phyloP scores from a whole-genome alignment of 2,113 vertebrate species.

The Psephotus haematonotus region DNA sequence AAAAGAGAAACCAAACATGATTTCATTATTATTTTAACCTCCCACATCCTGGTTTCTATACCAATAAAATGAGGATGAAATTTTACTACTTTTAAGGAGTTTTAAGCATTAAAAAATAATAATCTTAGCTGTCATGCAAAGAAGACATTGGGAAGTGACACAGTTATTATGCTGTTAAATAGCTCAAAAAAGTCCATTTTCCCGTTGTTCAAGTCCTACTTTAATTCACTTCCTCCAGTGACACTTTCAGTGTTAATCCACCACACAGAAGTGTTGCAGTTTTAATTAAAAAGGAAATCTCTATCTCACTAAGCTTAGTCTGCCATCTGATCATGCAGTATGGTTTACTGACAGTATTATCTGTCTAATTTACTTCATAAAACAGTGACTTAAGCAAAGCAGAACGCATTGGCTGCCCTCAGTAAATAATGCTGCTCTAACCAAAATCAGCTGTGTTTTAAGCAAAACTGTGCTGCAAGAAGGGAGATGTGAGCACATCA shows the following conservation, averaged over 20 bases:
- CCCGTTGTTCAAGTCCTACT: not conserved
- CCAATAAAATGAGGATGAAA: not conserved
- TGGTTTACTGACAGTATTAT: conserved; percentile 43
- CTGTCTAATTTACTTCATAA: conserved; percentile 64
- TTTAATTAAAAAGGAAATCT: conserved; percentile 69
- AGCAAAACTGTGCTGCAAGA: not conserved
- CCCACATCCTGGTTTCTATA: not conserved
- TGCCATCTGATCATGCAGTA: conserved; percentile 60
- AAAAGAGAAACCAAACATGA: not conserved
- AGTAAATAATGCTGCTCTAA: not conserved
- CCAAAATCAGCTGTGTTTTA: not conserved
- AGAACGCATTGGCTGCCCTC: not conserved
- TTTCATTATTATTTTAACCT: not conserved
- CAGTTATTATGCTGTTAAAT: not conserved
- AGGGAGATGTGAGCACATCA: not conserved
- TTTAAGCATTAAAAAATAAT: not conserved
- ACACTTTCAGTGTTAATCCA: conserved; percentile 53
- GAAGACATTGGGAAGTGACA: not conserved
- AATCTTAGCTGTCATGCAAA: not conserved
- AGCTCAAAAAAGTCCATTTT: not conserved
- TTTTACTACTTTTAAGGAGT: not conserved
- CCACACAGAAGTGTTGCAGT: conserved; percentile 24
- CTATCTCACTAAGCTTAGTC: conserved; percentile 31
- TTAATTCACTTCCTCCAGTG: conserved; percentile 39
- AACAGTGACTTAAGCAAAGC: not conserved